Evolutionary conservation across 2,113 vertebrate genomes (phyloP).

Genomic region (Stictonetta naevosa): DNA sequence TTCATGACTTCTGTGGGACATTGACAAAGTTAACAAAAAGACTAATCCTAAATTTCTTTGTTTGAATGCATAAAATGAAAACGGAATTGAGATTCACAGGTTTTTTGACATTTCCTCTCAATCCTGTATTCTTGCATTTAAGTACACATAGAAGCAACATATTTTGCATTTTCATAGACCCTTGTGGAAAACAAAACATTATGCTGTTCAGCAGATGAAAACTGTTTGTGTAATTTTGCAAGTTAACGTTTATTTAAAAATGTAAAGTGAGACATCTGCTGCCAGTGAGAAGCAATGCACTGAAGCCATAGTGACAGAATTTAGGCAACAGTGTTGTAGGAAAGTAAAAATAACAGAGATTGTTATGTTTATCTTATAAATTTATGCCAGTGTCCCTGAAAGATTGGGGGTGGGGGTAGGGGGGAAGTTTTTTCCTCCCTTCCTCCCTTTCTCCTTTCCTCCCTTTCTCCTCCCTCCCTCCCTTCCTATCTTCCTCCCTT

Average conservation of each 20-base stretch:
- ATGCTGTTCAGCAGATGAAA: not conserved
- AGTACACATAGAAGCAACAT: not conserved
- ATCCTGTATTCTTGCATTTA: not conserved
- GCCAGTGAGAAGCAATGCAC: not conserved
- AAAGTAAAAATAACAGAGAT: not conserved
- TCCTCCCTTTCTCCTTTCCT: too few species aligned
- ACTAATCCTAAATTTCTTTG: not conserved
- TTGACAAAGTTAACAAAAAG: not conserved
- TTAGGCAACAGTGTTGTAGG: not conserved
- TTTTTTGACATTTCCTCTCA: not conserved
- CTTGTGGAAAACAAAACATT: not conserved
- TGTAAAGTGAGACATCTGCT: slow-evolving; percentile 6
- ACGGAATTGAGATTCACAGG: not conserved
- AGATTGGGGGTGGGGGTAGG: too few species aligned
- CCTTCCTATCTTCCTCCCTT: too few species aligned
- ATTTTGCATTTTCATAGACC: not conserved
- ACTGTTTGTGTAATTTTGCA: not conserved
- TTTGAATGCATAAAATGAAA: not conserved
- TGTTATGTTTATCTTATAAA: not conserved
- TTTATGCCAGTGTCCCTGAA: not conserved
- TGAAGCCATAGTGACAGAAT: rapidly evolving
- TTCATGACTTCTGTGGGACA: not conserved
- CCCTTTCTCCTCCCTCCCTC: too few species aligned
- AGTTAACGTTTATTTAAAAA: not conserved
- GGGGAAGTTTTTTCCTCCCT: too few species aligned